Base-by-base conservation (phyloP, 2,888 invertebrate species). In the Arge pagana region DNA sequence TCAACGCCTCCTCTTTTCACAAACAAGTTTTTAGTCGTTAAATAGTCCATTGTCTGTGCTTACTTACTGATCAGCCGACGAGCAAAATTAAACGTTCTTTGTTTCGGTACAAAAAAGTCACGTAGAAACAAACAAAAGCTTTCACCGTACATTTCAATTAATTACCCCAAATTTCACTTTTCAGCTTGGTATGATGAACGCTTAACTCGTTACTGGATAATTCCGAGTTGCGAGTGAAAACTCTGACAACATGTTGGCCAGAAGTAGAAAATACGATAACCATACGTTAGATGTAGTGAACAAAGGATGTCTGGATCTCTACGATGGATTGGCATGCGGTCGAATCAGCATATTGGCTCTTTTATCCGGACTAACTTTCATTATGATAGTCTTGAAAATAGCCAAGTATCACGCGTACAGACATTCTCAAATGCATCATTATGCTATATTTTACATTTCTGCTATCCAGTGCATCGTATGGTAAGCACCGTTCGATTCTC, bases 391-490 rank as follows among this genome's bases (percentile, higher is more conserved):
- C 28, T 41, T 69, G 24, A 78, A 78, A 58, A 72, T 80, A 24
- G 67, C 78, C 2, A 74, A 74, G 53, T 76, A 80, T 18, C 80
- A 80, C 59, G 61, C 74, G 18, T 72, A 73, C 53, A 74, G 71
- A 42, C 79, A 80, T 59, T 77, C 76, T 18, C 76, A 78, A 52
- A 72, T 79, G 57, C 80, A 81, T 59, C 80, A 80, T 59, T 80
- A 78, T 66, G 71, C 78, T 54, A 77, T 81, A 55, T 80, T 80
- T 63, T 80, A 80, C 62, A 71, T 77, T 23, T 79, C 80, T 28
- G 74, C 76, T 10, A 61, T 80, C 26, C 78, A 80, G 64, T 78
- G 78, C 63, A 65, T 77, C 35, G 65, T 79, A 36, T 78, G 78
- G 81, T 81, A 68, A 69, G 72, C 67, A n/a, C n/a, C n/a, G 26